Evolutionary conservation across 1,140 invertebrate genomes (phyloP), one percentile per base, ranked within the genome.

Genomic region (Maniola jurtina): DNA sequence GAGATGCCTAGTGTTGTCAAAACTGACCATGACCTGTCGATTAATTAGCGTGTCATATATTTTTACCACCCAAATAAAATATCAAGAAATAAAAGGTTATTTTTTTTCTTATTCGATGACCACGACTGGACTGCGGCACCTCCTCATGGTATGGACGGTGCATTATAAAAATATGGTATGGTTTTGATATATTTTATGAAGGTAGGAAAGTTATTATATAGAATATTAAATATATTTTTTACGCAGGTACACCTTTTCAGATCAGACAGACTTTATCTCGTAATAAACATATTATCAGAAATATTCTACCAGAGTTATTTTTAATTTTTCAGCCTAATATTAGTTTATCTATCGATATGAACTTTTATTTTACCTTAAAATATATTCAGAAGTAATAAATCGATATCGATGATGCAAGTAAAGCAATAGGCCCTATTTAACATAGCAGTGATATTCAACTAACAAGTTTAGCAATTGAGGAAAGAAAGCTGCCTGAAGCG

Each of bases 401-500:
- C 84, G 83, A 88, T 83, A 83, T 85, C 83, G 81, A 80, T 79
- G 70, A 58, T 64, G 55, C 47, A 68, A 66, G 38, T 52, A 57
- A 65, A 66, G 55, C 61, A 77, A 75, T 71, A 71, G 80, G 54
- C 79, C 64, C 81, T 86, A 82, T 83, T 81, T 71, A 79, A 79
- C 75, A 81, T 66, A 76, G 75, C 79, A 84, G 83, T 81, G 85
- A 86, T 88, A 88, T 89, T 81, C 79, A 81, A 81, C 79, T 85
- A 86, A 89, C 85, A 83, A 86, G 86, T 88, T 88, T 84, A 90
- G 83, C 86, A 86, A 84, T 83, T 83, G 73, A 84, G 84, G 86
- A 90, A 90, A 90, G 84, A 88, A 90, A 90, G 87, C 87, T 83
- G 82, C 79, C 77, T 70, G 77, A 70, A 88, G 81, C 84, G 84